Evolutionary conservation across 2,113 vertebrate genomes (phyloP).

Genomic region (Neomonachus schauinslandi): DNA sequence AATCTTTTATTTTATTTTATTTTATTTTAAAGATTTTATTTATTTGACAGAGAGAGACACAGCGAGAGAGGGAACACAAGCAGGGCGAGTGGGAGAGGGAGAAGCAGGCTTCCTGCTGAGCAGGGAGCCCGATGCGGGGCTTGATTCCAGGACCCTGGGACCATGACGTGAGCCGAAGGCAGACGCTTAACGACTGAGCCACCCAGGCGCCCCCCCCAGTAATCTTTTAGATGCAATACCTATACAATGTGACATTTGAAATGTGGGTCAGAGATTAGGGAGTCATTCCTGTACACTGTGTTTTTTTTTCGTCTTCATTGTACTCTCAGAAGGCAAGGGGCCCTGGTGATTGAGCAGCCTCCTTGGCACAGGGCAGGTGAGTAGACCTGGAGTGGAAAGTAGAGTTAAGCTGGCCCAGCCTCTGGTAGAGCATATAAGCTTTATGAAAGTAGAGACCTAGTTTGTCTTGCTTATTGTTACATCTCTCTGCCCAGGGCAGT

Average conservation of each 20-base stretch:
- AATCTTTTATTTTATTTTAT: not conserved
- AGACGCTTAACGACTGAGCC: no score
- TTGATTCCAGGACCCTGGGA: no score
- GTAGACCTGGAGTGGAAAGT: not conserved
- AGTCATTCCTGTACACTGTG: not conserved
- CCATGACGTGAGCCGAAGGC: no score
- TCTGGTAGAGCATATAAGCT: rapidly evolving
- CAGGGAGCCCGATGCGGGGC: no score
- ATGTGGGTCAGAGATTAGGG: not conserved
- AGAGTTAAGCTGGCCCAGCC: not conserved
- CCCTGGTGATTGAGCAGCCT: not conserved
- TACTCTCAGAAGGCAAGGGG: not conserved
- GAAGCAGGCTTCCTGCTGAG: no score
- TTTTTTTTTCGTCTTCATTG: not conserved
- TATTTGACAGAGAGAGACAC: no score
- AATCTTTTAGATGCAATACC: not conserved
- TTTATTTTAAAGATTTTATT: no score
- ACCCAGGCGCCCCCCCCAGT: not conserved
- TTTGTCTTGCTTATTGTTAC: not conserved
- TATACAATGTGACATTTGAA: not conserved
- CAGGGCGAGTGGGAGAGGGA: no score
- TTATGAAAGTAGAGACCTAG: not conserved
- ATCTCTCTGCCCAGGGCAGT: not conserved
- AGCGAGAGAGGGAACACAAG: no score
- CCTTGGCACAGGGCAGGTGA: not conserved